Base-by-base conservation (phyloP, 1,140 invertebrate species). In the Ips typographus region DNA sequence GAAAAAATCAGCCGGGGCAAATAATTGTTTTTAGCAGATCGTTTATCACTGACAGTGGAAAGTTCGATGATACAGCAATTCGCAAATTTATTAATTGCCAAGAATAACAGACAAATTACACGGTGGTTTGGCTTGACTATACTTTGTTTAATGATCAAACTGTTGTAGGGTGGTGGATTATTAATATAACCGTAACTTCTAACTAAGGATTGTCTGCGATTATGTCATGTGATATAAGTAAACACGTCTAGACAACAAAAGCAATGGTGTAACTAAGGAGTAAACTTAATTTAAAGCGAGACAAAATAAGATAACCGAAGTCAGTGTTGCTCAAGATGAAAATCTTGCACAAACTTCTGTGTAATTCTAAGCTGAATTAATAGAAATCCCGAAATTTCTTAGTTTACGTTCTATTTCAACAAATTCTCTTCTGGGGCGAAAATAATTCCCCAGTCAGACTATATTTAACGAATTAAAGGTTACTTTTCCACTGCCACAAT, bases 351-450 rank as follows among this genome's bases (percentile, higher is more conserved):
- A 44, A 63, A 49, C 49, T 63, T 63, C 40, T 22, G 60, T 37
- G 60, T 63, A 63, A 52, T 63, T 63, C 40, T 63, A 40, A 38
- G 60, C 43, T 63, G 47, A 63, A 52, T 63, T 63, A 63, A 63
- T 63, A 63, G 47, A 63, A 42, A 63, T 51, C 44, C 43, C 60
- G n/a, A 63, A 63, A 63, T 51, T 44, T 63, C 60, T 39, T 63
- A 51, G 60, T 63, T 63, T 63, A 63, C 40, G 60, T 52, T 37
- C 36, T 51, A 51, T 61, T 63, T 39, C 22, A 63, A 49, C 43
- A 63, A 49, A 51, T 63, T 63, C 47, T 37, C 2, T 63, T 63
- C 38, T 40, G 36, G 44, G 38, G 5, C 40, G 47, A 63, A 63
- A 63, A 63, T 63, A 63, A 39, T 51, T 49, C 51, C 8, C 38